Conservation (phyloP, 2,113 vertebrate genomes). For the Pluvianellus socialis region DNA sequence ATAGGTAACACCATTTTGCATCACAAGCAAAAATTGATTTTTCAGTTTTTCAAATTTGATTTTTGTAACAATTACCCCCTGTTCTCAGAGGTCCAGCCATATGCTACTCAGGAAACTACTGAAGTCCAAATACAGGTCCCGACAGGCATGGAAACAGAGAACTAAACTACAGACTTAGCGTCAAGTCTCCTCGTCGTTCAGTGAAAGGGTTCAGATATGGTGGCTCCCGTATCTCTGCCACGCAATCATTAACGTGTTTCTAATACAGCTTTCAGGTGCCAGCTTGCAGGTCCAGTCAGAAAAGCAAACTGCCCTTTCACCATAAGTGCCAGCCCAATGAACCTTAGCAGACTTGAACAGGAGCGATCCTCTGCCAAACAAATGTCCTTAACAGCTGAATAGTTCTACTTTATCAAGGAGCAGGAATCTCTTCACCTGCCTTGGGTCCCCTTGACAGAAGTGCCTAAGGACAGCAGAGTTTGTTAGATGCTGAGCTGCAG, state of each 20-base stretch:
- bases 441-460: not conserved
- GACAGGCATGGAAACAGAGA: not conserved
- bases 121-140: not conserved
- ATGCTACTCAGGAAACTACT: not conserved
- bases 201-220: not conserved
- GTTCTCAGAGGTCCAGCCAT: not conserved
- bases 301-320: not conserved
- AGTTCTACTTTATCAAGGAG: not conserved
- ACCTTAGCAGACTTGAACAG: not conserved
- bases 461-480: not conserved
- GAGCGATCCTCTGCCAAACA: not conserved
- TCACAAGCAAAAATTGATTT: not conserved
- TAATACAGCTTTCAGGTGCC: not conserved
- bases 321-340: not conserved
- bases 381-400: not conserved
- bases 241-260: not conserved
- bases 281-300: not conserved
- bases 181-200: not conserved
- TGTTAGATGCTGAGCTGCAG: conserved; percentile 1
- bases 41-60: not conserved
- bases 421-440: not conserved
- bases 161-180: not conserved
- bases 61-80: not conserved
- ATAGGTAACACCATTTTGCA: not conserved
- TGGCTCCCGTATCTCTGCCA: not conserved